Percentiles rank a stretch among this genome's conserved stretches.
phyloP scores from a whole-genome alignment of 1,140 invertebrate species.

The Polypedilum vanderplanki region DNA sequence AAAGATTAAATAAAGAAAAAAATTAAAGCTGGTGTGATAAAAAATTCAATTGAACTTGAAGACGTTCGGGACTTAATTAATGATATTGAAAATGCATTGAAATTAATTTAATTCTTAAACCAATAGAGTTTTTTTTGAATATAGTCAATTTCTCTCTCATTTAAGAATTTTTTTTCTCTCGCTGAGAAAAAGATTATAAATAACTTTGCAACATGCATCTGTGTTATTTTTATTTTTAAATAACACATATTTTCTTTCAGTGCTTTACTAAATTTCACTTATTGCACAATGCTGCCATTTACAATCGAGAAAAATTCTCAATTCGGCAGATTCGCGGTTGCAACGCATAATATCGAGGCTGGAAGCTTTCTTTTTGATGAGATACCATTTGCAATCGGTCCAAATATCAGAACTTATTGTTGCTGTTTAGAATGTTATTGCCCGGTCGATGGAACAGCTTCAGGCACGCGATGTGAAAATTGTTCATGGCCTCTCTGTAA shows the following conservation, averaged over 20 bases:
- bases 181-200: too few relatives aligned
- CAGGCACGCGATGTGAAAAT: constrained; percentile 53
- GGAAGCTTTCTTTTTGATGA: constrained; percentile 68
- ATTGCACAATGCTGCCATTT: background rate
- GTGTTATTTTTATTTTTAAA: constrained; percentile 1
- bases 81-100: constrained; percentile 53
- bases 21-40: constrained; percentile 50
- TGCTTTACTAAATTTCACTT: background rate
- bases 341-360: constrained; percentile 54
- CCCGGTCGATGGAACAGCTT: constrained; percentile 47
- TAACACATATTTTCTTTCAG: background rate
- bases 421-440: constrained; percentile 68
- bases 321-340: constrained; percentile 60
- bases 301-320: constrained; percentile 31
- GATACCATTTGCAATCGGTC: constrained; percentile 63
- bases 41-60: constrained; percentile 60
- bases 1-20: constrained; percentile 46
- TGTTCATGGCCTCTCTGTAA: constrained; percentile 74
- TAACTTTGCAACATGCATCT: background rate
- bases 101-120: constrained; percentile 6
- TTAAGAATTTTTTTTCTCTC: too few relatives aligned
- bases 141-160: too few relatives aligned
- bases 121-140: too few relatives aligned
- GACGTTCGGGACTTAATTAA: constrained; percentile 51
- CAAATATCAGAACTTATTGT: constrained; percentile 59